These are phyloP conservation scores for Falco punctatus DNA, from an alignment of 2,113 vertebrate genomes.

Conservation along the genomic window DNA sequence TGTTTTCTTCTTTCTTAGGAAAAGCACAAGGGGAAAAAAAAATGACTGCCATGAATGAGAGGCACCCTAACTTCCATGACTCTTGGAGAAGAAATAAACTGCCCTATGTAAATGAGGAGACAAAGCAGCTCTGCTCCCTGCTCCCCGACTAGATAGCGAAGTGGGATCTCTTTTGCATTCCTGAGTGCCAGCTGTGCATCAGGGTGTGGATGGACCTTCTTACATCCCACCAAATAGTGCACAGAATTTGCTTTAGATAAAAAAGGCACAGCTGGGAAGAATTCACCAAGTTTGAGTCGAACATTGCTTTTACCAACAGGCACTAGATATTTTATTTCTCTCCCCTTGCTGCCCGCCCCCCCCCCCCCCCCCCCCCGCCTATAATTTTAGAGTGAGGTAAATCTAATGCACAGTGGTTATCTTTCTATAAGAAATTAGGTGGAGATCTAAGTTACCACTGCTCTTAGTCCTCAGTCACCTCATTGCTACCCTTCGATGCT, in stretches of 20 bases:
- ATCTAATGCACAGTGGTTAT: neutral
- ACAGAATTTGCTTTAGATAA: neutral
- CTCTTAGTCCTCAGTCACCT: neutral
- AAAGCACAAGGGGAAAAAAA: neutral
- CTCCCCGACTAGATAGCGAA: neutral
- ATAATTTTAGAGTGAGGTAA: neutral
- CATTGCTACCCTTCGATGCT: neutral
- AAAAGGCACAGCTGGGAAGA: neutral
- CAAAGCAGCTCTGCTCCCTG: fast-evolving
- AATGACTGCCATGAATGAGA: neutral
- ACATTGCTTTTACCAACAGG: neutral
- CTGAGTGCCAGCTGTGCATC: neutral
- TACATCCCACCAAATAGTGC: neutral
- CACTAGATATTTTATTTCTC: too few relatives aligned
- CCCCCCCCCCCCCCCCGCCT: too few relatives aligned
- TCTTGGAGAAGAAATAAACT: neutral
- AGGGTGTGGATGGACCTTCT: neutral
- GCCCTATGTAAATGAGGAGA: neutral
- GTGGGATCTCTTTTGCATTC: neutral
- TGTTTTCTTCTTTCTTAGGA: neutral
- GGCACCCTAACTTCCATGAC: neutral
- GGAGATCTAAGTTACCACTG: neutral
- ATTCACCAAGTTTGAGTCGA: neutral
- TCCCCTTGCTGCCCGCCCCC: too few relatives aligned
- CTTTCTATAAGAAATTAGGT: neutral